These are phyloP conservation scores for Drosophila fungiperda DNA, from an alignment of 2,888 invertebrate species.

Conservation along the genomic window DNA sequence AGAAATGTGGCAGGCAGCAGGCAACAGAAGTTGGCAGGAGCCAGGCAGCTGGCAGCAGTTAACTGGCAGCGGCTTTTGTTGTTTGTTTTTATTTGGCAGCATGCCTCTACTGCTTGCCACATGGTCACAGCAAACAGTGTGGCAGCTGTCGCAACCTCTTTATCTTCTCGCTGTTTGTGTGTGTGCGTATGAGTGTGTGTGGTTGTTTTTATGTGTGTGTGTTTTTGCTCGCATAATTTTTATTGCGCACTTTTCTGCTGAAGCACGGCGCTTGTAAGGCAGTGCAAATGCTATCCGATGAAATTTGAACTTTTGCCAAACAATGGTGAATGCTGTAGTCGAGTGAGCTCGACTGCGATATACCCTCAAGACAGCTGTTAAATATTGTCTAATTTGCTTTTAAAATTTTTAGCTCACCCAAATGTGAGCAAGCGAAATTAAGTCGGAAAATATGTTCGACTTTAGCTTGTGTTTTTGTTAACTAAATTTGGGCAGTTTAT, in stretches of 20 bases:
- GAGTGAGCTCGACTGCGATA: background rate
- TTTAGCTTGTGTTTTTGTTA: background rate
- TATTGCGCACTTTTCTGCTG: conserved; percentile 45
- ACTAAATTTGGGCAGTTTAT: background rate
- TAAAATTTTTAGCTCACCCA: no score
- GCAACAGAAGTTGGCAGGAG: background rate
- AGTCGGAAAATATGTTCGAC: background rate
- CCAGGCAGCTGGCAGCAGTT: conserved; percentile 5
- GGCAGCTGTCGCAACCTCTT: conserved; percentile 50
- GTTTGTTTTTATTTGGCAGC: conserved; percentile 14
- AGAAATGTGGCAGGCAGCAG: conserved; percentile 51
- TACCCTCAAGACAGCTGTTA: background rate
- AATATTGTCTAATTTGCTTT: background rate
- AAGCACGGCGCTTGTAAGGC: conserved; percentile 27
- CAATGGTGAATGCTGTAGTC: background rate
- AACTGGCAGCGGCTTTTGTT: conserved; percentile 17
- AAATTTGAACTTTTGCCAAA: conserved; percentile 34
- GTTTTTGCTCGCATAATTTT: conserved; percentile 18
- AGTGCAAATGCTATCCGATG: conserved; percentile 58
- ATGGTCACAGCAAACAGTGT: conserved; percentile 19
- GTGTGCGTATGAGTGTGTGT: background rate
- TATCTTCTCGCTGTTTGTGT: conserved; percentile 38
- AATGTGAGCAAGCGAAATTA: background rate
- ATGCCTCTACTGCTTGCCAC: conserved; percentile 10
- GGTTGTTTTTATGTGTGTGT: background rate